Base-by-base conservation (phyloP, 1,140 invertebrate species). In the Semibalanus balanoides region DNA sequence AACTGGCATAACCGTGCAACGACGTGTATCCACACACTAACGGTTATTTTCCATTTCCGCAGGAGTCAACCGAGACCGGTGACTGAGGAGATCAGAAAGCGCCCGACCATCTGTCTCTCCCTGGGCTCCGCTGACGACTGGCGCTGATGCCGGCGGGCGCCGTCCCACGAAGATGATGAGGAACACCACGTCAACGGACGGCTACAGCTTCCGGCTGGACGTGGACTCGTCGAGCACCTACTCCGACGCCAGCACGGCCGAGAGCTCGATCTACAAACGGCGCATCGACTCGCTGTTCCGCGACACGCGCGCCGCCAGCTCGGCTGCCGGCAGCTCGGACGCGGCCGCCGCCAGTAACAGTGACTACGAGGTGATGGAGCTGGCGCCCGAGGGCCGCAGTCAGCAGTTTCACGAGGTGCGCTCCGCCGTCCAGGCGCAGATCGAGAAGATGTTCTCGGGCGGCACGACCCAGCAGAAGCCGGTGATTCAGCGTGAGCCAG, bases 401-500 rank as follows among this genome's bases (percentile, higher is more conserved):
- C 76, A 81, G 74, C 76, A 79, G 51, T 81, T 81, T 73, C 75
- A 76, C 51, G 77, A 81, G 31, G 79, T 79, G 28, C 70, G 80
- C 71, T 76, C 77, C 80, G 90, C 88, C 28, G 92, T 93, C 7
- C 92, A 94, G 82, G 91, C 90, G 19, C 88, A 90, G 77, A 94
- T 94, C 81, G 92, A 93, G 82, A 89, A 90, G 79, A 92, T 94
- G 87, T 93, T 94, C 81, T 89, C 89, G 30, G 92, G 93, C 77
- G 90, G 92, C 80, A 89, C 91, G 22, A 88, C 72, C 35, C 30
- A 31, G 73, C 77, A 7, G 72, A 80, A 78, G 64, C 77, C 76
- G 14, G 69, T 73, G 31, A 31, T 77, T 0, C 5, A 31, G 25
- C 28, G 73, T 14, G 43, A 35, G 64, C 74, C 79, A 22, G 74